Base-by-base conservation (phyloP, 1,140 invertebrate genomes). In the Orussus abietinus region DNA sequence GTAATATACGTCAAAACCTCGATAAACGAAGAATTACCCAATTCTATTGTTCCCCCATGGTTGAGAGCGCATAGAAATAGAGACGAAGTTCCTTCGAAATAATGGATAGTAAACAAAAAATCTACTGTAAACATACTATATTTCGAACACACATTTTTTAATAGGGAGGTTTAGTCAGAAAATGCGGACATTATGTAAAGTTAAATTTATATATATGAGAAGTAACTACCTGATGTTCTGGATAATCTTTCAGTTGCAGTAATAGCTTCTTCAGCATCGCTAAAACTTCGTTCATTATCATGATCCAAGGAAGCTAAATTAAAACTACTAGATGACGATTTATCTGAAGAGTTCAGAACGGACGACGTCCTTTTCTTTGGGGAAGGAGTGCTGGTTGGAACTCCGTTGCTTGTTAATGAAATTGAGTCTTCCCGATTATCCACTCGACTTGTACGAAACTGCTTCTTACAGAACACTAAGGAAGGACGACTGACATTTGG, bases 181-280 rank as follows among this genome's bases (percentile, higher is more conserved):
- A n/a, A n/a, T n/a, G n/a, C n/a, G n/a, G n/a, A n/a, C n/a, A n/a
- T n/a, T n/a, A n/a, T n/a, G n/a, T n/a, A n/a, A n/a, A n/a, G n/a
- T 35, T 30, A 17, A 33, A 9, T 19, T 18, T 37, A 17, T 47
- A 37, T 39, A 4, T 33, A 5, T 11, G 17, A 18, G 1, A n/a
- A 6, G 29, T 38, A 39, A 9, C 10, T 64, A 69, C 68, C 66
- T 55, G 66, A 57, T 43, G 59, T 41, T 38, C 51, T 59, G 40
- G 47, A 64, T 42, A 64, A 51, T 51, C 60, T 64, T 57, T 67
- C 68, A 29, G 62, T 59, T 42, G 58, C 59, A 30, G 61, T 49
- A 42, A 69, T 64, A 41, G 69, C 64, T 63, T 74, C 68, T 42
- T 72, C 69, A 13, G 66, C 68, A 61, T 74, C 68, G 30, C 68